Evolutionary conservation across 2,888 invertebrate genomes (phyloP).

Genomic region (Steinernema carpocapsae): DNA sequence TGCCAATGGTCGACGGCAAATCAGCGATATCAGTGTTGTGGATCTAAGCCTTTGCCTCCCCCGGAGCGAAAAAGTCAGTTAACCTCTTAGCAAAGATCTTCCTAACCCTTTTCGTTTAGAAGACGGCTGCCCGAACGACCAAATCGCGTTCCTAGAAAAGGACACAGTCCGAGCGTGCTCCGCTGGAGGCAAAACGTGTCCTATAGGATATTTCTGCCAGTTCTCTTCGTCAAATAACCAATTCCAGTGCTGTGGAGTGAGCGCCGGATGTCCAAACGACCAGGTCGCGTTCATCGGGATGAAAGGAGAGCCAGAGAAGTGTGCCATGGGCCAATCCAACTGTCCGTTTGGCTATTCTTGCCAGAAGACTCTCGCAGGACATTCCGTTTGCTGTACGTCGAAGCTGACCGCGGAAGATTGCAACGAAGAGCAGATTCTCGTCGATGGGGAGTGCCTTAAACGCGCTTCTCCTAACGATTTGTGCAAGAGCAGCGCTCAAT

Average conservation of each 20-base stretch:
- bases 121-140: slow-evolving; percentile 56
- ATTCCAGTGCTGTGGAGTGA: slow-evolving; percentile 61
- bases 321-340: slow-evolving; percentile 51
- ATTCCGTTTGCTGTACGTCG: slow-evolving; percentile 51
- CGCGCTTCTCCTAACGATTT: slow-evolving; percentile 47
- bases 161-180: slow-evolving; percentile 54
- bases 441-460: slow-evolving; percentile 49
- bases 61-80: slow-evolving; percentile 51
- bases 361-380: slow-evolving; percentile 45
- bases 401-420: slow-evolving; percentile 40
- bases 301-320: slow-evolving; percentile 53
- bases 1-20: slow-evolving; percentile 59
- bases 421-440: slow-evolving; percentile 48
- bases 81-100: slow-evolving; percentile 14
- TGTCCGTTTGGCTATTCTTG: slow-evolving; percentile 59
- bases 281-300: slow-evolving; percentile 59
- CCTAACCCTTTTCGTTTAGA: too few species aligned
- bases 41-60: slow-evolving; percentile 51
- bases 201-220: slow-evolving; percentile 59
- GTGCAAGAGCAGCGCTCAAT: slow-evolving; percentile 52
- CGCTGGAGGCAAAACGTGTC: too few species aligned
- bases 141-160: slow-evolving; percentile 57
- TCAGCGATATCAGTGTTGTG: slow-evolving; percentile 59
- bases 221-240: slow-evolving; percentile 51
- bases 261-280: slow-evolving; percentile 50